Evolutionary conservation across 2,113 vertebrate genomes (phyloP).

Genomic region (Boulengeromyrus knoepffleri): DNA sequence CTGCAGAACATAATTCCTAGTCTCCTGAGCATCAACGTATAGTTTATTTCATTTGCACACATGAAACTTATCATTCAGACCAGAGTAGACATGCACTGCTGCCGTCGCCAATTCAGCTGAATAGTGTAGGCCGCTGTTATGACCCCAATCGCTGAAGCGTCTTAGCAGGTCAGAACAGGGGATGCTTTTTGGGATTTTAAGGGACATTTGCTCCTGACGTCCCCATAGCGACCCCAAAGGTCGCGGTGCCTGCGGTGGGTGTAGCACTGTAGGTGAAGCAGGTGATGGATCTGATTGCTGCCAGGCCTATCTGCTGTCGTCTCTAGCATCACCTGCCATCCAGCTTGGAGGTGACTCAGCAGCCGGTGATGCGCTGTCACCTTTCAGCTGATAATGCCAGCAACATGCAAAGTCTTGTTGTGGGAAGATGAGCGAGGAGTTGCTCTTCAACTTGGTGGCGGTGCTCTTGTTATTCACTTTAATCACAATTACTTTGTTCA

Average conservation of each 20-base stretch:
- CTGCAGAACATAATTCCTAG: background rate
- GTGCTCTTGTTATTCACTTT: background rate
- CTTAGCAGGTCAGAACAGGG: background rate
- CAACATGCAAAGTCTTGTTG: background rate
- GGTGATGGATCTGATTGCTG: background rate
- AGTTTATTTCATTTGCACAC: background rate
- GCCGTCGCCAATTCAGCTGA: background rate
- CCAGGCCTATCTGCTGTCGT: background rate
- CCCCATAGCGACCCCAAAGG: background rate
- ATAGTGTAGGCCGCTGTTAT: background rate
- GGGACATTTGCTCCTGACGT: background rate
- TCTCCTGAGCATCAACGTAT: background rate
- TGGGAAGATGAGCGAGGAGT: background rate
- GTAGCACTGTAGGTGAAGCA: background rate
- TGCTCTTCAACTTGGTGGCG: background rate
- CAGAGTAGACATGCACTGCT: background rate
- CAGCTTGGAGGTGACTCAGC: conserved; percentile 26
- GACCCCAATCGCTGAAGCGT: background rate
- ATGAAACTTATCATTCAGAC: background rate
- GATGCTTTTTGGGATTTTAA: background rate
- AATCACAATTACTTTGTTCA: background rate
- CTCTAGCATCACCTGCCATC: conserved; percentile 43
- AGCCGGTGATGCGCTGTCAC: background rate
- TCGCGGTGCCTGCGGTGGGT: background rate
- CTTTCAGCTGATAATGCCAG: conserved; percentile 10